Evolutionary conservation across 2,888 invertebrate species (phyloP).

Genomic region (Margaritifera margaritifera): DNA sequence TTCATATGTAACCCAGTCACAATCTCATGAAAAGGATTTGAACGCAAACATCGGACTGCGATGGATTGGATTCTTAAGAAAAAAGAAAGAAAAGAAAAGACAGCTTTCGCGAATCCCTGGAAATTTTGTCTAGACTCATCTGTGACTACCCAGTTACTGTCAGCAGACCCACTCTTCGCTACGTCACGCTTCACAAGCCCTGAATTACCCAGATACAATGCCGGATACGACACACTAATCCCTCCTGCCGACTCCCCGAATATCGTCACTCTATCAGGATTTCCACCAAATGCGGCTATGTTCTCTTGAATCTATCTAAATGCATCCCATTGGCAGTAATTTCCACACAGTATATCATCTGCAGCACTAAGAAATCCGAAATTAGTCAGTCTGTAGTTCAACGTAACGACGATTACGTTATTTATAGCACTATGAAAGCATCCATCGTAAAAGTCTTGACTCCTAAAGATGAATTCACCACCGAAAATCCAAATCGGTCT

Average conservation of each 20-base stretch:
- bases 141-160: slow-evolving; percentile 38
- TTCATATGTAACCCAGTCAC: slow-evolving; percentile 9
- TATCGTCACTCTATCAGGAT: slow-evolving; percentile 48
- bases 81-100: slow-evolving; percentile 7
- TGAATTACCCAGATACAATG: slow-evolving; percentile 46
- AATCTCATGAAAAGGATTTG: no score
- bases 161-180: slow-evolving; percentile 50
- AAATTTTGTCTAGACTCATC: slow-evolving; percentile 8
- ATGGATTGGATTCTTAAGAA: no score
- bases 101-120: neutral
- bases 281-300: slow-evolving; percentile 75
- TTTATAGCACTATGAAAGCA: slow-evolving; percentile 9
- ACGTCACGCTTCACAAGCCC: slow-evolving; percentile 54
- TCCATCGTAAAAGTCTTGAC: slow-evolving; percentile 75
- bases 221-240: slow-evolving; percentile 40
- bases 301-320: slow-evolving; percentile 95
- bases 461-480: slow-evolving; percentile 93
- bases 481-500: slow-evolving; percentile 89
- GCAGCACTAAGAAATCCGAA: slow-evolving; percentile 94
- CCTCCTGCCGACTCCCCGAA: slow-evolving; percentile 63
- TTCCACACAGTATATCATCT: slow-evolving; percentile 85
- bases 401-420: slow-evolving; percentile 86
- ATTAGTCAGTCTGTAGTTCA: slow-evolving; percentile 92
- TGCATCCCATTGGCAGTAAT: slow-evolving; percentile 94
- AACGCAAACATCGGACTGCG: no score